These are phyloP conservation scores for Hololepta plana DNA, from an alignment of 2,888 invertebrate genomes.

Conservation along the genomic window DNA sequence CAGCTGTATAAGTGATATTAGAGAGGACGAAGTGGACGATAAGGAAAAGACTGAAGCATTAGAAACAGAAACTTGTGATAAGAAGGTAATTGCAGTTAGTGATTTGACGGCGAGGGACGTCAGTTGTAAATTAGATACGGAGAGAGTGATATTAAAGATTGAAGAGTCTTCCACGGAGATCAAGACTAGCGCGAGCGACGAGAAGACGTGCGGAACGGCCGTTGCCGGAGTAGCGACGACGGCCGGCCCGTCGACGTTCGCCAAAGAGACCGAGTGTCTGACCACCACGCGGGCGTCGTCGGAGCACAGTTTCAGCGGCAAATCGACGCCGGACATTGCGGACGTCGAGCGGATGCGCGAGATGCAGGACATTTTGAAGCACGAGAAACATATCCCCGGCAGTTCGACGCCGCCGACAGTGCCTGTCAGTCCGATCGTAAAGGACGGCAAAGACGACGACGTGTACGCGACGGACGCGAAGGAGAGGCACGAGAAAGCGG, in stretches of 20 bases:
- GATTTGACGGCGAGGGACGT: too few relatives aligned
- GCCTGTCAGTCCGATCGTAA: constrained; percentile 40
- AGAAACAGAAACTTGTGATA: constrained; percentile 9
- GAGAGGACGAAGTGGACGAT: too few relatives aligned
- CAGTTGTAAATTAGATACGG: too few relatives aligned
- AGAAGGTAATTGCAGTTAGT: constrained; percentile 4
- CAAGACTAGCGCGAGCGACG: too few relatives aligned
- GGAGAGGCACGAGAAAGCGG: constrained; percentile 11
- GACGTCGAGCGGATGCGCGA: constrained; percentile 18
- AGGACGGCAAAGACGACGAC: constrained; percentile 14
- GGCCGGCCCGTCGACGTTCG: too few relatives aligned
- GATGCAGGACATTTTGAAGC: constrained; percentile 16
- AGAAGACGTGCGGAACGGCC: too few relatives aligned
- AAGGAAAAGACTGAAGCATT: constrained; percentile 11
- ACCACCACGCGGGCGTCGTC: too few relatives aligned
- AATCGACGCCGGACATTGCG: constrained; percentile 21
- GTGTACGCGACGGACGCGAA: constrained; percentile 29
- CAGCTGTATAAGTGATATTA: too few relatives aligned
- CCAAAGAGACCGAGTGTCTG: too few relatives aligned
- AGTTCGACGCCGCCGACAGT: constrained; percentile 49
- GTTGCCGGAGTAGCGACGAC: too few relatives aligned
- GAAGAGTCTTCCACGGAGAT: too few relatives aligned
- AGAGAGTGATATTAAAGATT: too few relatives aligned
- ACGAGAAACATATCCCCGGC: constrained; percentile 23
- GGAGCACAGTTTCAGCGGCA: constrained; percentile 17